phyloP scores from a whole-genome alignment of 2,888 invertebrate species.

The Ferrisia virgata region DNA sequence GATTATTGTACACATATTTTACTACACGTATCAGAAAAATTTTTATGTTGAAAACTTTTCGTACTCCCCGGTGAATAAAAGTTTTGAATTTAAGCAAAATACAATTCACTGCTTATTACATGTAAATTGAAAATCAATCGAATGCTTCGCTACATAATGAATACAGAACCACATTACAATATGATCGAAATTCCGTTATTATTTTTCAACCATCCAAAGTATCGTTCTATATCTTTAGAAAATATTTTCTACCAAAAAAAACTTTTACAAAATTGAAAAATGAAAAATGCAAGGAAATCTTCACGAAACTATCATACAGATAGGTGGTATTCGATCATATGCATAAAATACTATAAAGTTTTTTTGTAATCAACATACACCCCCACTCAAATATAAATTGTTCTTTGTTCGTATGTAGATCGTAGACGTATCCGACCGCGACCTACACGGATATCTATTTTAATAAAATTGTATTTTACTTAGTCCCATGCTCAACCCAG shows the following conservation, averaged over 20 bases:
- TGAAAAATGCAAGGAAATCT: background rate
- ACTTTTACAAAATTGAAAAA: background rate
- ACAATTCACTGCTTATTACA: conserved; percentile 19
- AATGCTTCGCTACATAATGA: background rate
- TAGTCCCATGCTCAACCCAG: too few species aligned
- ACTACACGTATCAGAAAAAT: conserved; percentile 26
- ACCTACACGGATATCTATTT: too few species aligned
- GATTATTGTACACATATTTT: conserved; percentile 28
- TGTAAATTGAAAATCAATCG: conserved; percentile 30
- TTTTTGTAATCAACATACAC: too few species aligned
- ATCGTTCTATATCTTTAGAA: background rate
- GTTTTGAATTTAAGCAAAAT: conserved; percentile 15
- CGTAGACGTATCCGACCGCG: too few species aligned
- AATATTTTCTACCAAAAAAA: background rate
- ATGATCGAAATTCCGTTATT: background rate
- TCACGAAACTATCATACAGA: background rate
- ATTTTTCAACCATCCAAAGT: background rate
- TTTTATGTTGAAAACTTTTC: conserved; percentile 30
- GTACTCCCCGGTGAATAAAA: conserved; percentile 29
- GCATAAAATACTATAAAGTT: too few species aligned
- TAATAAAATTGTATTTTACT: too few species aligned
- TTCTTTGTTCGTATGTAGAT: too few species aligned
- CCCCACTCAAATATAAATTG: too few species aligned
- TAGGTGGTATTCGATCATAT: too few species aligned
- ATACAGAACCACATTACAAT: background rate